Percentiles rank a stretch among this genome's conserved stretches.
Evolutionary conservation across 2,113 vertebrate genomes (phyloP).

Genomic region (Chiloscyllium plagiosum): DNA sequence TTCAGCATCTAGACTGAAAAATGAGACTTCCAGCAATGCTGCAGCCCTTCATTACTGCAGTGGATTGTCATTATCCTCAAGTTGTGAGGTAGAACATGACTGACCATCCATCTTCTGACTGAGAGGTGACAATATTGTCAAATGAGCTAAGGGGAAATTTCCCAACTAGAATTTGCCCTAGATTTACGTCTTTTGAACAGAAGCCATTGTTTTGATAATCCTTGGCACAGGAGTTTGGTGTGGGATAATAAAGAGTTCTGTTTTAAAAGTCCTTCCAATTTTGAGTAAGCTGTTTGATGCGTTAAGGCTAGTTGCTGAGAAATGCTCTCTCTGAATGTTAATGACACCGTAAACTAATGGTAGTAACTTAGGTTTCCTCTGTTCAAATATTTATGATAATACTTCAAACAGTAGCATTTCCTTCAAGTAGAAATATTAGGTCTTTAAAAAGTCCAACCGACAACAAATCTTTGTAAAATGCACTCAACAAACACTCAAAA

Average conservation of each 20-base stretch:
- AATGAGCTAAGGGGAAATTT: background rate
- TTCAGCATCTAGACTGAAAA: background rate
- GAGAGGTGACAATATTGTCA: background rate
- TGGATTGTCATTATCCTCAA: background rate
- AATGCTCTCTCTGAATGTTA: slow-evolving; percentile 16
- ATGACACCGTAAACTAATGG: background rate
- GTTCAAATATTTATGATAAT: slow-evolving; percentile 36
- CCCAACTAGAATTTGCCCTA: background rate
- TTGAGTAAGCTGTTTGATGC: background rate
- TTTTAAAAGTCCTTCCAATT: background rate
- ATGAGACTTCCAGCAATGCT: background rate
- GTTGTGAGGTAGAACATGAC: background rate
- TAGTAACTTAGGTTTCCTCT: background rate
- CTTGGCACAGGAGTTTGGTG: background rate
- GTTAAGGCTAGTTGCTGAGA: background rate
- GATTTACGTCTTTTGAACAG: background rate
- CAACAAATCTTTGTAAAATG: slow-evolving; percentile 28
- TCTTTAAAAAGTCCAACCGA: background rate
- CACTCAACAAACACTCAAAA: slow-evolving; percentile 34
- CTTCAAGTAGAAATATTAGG: slow-evolving; percentile 35
- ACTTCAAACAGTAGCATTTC: slow-evolving; percentile 25
- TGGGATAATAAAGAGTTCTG: background rate
- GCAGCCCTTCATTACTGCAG: background rate
- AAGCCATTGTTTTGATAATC: background rate
- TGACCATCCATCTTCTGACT: background rate